Evolutionary conservation across 2,888 invertebrate species (phyloP), one percentile per base, ranked within the genome.

Genomic region (Hymenopus coronatus): DNA sequence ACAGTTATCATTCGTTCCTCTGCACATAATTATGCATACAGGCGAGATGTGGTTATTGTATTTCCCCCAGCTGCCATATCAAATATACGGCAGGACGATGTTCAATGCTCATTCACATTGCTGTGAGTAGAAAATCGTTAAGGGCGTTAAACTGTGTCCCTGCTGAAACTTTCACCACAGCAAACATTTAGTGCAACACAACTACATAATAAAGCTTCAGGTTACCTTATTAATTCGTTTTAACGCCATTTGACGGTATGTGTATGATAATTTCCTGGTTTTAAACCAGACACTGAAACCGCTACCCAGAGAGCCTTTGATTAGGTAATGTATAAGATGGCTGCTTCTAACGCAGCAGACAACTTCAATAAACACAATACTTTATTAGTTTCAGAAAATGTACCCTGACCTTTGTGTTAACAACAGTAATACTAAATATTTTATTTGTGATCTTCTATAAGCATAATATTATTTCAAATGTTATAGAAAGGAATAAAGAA

Each of bases 141-240:
- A 94, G 94, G 94, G 94, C 94, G 94, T 94, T 94, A 93, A 93
- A 93, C 91, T 91, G 90, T 91, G 91, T 91, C 90, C 91, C 89
- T 91, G 90, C 91, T 82, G 20, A 87, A 70, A 40, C 82, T 87
- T 91, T 91, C 91, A 89, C 91, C 91, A 90, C 70, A 40, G 90
- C 88, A 91, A 91, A 90, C 90, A 91, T 90, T 90, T 90, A 90
- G 90, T 90, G 90, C 89, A 87, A 90, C 89, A 90, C 90, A 91
- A 90, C 90, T 88, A 88, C 90, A 89, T 86, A 86, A 70, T 87
- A 88, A 89, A 87, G 81, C 70, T 82, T 28, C 82, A 83, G 87
- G 81, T 90, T 89, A 97, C 97, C 97, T 98, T 98, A 96, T 98
- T 98, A 96, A 98, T 98, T 97, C 98, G 97, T 97, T 98, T 98